A percentile compares a stretch with the other conserved stretches of the same genome.
phyloP scores from a whole-genome alignment of 2,797 vertebrate genomes.

The Phrynocephalus forsythii region DNA sequence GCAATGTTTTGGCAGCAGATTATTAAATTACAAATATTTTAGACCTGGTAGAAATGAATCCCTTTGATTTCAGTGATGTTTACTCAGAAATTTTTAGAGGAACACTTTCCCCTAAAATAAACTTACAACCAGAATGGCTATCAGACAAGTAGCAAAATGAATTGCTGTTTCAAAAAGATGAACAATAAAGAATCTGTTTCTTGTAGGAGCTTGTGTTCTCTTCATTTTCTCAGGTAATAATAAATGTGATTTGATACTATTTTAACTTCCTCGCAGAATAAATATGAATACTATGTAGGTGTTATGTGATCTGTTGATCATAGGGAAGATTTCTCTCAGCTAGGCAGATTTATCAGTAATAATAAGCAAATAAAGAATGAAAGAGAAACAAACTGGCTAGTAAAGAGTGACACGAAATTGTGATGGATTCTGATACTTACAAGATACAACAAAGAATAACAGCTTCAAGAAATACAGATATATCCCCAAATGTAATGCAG shows the following conservation, averaged over 20 bases:
- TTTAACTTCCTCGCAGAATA: not conserved
- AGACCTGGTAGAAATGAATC: not conserved
- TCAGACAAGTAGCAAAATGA: not conserved
- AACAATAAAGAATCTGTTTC: not conserved
- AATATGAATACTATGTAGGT: not conserved
- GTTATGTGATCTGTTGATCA: too few relatives aligned
- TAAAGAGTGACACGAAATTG: not conserved
- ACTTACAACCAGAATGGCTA: not conserved
- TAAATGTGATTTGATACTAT: not conserved
- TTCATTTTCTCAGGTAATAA: conserved; percentile 1
- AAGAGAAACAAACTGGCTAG: not conserved
- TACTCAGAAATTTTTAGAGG: not conserved
- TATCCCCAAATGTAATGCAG: not conserved
- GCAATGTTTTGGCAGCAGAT: not conserved
- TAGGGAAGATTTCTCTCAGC: too few relatives aligned
- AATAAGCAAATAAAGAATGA: not conserved
- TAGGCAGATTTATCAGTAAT: not conserved
- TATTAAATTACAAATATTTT: conserved; percentile 17
- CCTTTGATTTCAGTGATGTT: not conserved
- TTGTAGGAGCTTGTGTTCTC: not conserved
- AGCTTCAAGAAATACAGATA: not conserved
- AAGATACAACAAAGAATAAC: not conserved
- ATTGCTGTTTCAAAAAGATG: not conserved
- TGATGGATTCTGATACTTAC: not conserved
- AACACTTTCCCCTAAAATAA: not conserved